Conservation (phyloP, 2,888 invertebrate genomes). For the Drosophila cognata region DNA sequence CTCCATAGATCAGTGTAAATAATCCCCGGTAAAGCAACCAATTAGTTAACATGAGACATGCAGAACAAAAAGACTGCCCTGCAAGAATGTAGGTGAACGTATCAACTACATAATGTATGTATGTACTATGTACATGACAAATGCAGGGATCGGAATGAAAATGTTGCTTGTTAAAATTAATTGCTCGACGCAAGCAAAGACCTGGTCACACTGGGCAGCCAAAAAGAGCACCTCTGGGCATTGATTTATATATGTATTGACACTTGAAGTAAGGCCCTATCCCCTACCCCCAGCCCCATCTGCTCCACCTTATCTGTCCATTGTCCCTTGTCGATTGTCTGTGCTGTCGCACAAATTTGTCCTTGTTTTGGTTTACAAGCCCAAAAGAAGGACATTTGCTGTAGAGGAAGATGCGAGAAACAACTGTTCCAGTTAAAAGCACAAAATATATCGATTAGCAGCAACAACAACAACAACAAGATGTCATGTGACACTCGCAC, state of each 20-base stretch:
- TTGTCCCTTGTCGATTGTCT: constrained; percentile 25
- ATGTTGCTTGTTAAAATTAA: constrained; percentile 72
- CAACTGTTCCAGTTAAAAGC: constrained; percentile 44
- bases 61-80: constrained; percentile 7
- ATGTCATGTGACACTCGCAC: constrained; percentile 37
- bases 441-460: constrained; percentile 59
- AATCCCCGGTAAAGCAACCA: constrained; percentile 5
- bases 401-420: not conserved
- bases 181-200: constrained; percentile 45
- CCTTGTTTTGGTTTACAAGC: constrained; percentile 75
- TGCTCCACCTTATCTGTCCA: not conserved
- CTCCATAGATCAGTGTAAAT: not conserved
- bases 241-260: constrained; percentile 78
- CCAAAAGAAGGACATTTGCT: constrained; percentile 32
- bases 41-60: constrained; percentile 30
- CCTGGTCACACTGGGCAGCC: constrained; percentile 37
- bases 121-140: constrained; percentile 36
- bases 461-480: constrained; percentile 23
- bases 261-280: constrained; percentile 55
- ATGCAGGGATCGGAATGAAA: constrained; percentile 27
- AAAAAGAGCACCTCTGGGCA: constrained; percentile 61
- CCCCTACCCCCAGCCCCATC: not conserved
- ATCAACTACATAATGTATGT: not conserved
- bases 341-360: constrained; percentile 67
- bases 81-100: not conserved